Evolutionary conservation across 1,140 invertebrate species (phyloP).

Genomic region (Drosophila equinoxialis): DNA sequence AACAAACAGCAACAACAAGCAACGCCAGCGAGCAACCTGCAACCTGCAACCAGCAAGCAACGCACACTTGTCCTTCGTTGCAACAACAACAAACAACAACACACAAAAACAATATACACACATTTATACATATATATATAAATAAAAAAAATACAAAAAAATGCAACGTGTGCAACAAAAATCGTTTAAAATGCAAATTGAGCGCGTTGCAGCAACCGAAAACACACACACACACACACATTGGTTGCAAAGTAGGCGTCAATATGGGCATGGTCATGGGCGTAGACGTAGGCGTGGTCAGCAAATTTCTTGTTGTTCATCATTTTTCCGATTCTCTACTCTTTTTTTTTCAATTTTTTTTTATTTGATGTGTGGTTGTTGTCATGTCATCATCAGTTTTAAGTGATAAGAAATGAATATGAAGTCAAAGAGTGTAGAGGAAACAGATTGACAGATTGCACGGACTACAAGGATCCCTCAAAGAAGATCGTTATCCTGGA

Average conservation of each 20-base stretch:
- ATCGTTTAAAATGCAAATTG: slow-evolving; percentile 82
- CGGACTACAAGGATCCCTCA: not conserved
- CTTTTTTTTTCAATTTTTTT: not conserved
- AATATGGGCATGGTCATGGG: slow-evolving; percentile 37
- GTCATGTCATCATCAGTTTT: slow-evolving; percentile 39
- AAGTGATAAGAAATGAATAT: slow-evolving; percentile 69
- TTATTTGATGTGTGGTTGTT: not conserved
- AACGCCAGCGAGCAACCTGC: no score
- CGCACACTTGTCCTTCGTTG: slow-evolving; percentile 9
- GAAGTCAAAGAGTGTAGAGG: not conserved
- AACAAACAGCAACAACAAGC: not conserved
- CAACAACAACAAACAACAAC: slow-evolving; percentile 18
- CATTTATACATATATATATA: not conserved
- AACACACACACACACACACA: not conserved
- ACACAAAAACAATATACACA: not conserved
- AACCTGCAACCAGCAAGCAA: slow-evolving; percentile 27
- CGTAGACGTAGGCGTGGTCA: slow-evolving; percentile 39
- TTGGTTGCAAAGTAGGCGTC: not conserved
- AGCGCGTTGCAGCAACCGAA: slow-evolving; percentile 44
- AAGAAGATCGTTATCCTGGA: no score
- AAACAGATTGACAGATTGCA: no score
- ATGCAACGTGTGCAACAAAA: slow-evolving; percentile 80
- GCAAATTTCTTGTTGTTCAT: slow-evolving; percentile 1
- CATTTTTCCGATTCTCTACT: not conserved
- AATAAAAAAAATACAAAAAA: slow-evolving; percentile 40